A percentile compares a stretch with the other conserved stretches of the same genome.
phyloP scores from a whole-genome alignment of 2,797 vertebrate genomes.

The Oryzias dopingdopingensis region DNA sequence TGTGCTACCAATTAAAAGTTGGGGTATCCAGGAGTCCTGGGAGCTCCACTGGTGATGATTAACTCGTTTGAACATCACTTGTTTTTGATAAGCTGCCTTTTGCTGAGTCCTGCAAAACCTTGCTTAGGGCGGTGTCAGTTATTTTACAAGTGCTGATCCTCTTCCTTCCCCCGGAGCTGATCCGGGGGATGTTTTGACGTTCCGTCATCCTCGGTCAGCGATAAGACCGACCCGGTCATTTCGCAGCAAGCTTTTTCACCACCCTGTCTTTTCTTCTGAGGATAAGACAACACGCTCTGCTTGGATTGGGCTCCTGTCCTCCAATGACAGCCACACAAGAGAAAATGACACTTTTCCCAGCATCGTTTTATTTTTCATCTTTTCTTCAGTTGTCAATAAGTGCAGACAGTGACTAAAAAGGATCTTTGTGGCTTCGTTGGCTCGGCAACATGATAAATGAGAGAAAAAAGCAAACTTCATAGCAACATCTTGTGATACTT shows the following conservation, averaged over 20 bases:
- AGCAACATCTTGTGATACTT: slow-evolving; percentile 20
- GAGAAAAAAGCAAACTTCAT: slow-evolving; percentile 8
- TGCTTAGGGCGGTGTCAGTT: slow-evolving; percentile 51
- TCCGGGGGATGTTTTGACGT: slow-evolving; percentile 55
- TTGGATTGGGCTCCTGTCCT: slow-evolving; percentile 21
- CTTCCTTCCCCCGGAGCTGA: slow-evolving; percentile 60
- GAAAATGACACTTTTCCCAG: slow-evolving; percentile 5
- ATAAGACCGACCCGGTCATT: slow-evolving; percentile 67
- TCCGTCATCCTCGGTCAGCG: slow-evolving; percentile 50
- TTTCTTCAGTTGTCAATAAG: slow-evolving; percentile 11
- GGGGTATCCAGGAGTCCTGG: slow-evolving; percentile 25
- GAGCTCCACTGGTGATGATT: slow-evolving; percentile 31
- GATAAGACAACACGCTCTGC: slow-evolving; percentile 33
- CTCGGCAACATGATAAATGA: slow-evolving; percentile 20
- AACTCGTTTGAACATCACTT: slow-evolving; percentile 43
- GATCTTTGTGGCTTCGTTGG: slow-evolving; percentile 9
- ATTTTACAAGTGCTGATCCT: slow-evolving; percentile 64
- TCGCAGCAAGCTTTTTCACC: slow-evolving; percentile 48
- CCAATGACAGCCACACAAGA: slow-evolving; percentile 1
- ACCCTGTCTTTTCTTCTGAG: slow-evolving; percentile 33
- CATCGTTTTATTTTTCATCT: slow-evolving; percentile 9
- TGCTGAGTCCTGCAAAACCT: slow-evolving; percentile 53
- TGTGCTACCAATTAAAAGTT: slow-evolving; percentile 17
- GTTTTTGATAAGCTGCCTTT: slow-evolving; percentile 54
- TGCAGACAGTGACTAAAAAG: not conserved